phyloP scores from a whole-genome alignment of 37 sponge, comb jelly and placozoan genomes.

The Ephydatia muelleri region DNA sequence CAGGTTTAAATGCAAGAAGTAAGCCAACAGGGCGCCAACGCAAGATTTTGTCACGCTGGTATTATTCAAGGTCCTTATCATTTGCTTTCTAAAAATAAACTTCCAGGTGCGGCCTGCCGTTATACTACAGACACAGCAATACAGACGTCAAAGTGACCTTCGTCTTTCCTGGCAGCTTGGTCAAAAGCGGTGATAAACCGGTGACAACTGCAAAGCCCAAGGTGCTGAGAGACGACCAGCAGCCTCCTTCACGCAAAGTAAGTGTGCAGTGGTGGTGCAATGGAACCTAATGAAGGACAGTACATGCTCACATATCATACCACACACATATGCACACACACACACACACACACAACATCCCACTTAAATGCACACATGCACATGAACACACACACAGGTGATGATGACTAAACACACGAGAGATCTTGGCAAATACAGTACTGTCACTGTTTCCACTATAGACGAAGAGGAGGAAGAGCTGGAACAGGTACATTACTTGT shows the following conservation, averaged over 20 bases:
- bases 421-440: constrained; percentile 88
- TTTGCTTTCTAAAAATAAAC: too few species aligned
- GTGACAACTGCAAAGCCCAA: constrained; percentile 60
- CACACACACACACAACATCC: neutral
- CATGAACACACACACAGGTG: constrained; percentile 35
- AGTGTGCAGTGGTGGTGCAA: too few species aligned
- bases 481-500: constrained; percentile 69
- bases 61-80: too few species aligned
- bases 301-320: neutral
- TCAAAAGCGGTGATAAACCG: constrained; percentile 63
- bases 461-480: constrained; percentile 97
- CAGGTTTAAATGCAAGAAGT: constrained; percentile 87
- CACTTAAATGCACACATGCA: neutral
- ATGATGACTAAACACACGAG: constrained; percentile 81
- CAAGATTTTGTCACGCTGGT: too few species aligned
- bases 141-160: constrained; percentile 75
- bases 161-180: constrained; percentile 74
- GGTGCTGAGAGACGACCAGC: constrained; percentile 7
- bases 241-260: neutral
- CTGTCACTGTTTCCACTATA: constrained; percentile 93
- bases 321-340: too few species aligned
- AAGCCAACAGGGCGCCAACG: too few species aligned
- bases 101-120: constrained; percentile 76
- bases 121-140: constrained; percentile 82
- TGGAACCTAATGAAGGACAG: neutral